A percentile compares a stretch with the other conserved stretches of the same genome.
phyloP scores from a whole-genome alignment of 2,113 vertebrate species.

The Toxotes jaculatrix region DNA sequence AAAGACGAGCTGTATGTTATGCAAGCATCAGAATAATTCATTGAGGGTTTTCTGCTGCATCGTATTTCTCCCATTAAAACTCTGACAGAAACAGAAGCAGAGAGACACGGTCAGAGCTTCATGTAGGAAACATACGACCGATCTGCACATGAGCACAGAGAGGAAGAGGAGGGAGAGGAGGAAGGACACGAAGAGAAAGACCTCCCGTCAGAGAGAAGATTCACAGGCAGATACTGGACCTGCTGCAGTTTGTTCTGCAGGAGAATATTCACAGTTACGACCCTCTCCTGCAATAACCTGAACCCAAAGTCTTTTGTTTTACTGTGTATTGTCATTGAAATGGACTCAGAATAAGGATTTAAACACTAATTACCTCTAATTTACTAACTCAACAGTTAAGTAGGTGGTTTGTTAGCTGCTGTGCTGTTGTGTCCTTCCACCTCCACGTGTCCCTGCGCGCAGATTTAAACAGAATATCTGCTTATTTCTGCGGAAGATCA shows the following conservation, averaged over 20 bases:
- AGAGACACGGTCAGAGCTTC: background rate
- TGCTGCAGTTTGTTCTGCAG: background rate
- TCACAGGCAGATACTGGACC: constrained; percentile 6
- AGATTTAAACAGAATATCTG: background rate
- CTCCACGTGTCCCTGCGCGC: no score
- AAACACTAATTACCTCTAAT: background rate
- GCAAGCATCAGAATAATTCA: constrained; percentile 1
- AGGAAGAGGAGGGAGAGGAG: background rate
- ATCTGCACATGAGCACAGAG: background rate
- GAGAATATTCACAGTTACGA: background rate
- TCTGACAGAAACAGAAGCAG: no score
- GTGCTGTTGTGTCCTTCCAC: background rate
- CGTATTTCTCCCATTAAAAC: background rate
- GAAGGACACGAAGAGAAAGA: background rate
- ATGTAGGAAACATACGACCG: background rate
- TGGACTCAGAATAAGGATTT: background rate
- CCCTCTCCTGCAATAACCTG: background rate
- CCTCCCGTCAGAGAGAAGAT: background rate
- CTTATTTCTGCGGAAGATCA: background rate
- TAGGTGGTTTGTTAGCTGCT: background rate
- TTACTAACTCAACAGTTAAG: background rate
- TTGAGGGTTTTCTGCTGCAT: background rate
- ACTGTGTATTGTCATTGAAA: background rate
- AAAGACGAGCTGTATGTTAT: background rate
- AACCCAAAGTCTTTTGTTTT: background rate